Evolutionary conservation across 2,888 invertebrate species (phyloP).

Genomic region (Sclerodermus sp.): DNA sequence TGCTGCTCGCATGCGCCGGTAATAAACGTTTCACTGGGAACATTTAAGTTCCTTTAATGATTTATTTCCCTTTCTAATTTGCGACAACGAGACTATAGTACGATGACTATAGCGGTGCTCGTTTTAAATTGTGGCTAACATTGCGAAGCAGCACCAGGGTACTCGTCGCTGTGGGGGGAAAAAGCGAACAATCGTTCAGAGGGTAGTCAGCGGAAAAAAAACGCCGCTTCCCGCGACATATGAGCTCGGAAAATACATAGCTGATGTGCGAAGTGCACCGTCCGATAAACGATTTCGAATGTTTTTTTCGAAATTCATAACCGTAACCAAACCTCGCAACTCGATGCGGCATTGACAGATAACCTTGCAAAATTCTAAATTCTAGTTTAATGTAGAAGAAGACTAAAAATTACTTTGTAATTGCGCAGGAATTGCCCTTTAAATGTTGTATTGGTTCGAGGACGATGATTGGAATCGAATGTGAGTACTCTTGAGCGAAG

Average conservation of each 20-base stretch:
- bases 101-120: neutral
- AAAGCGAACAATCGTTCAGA: no score
- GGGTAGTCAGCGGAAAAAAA: no score
- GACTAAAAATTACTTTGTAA: no score
- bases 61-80: slow-evolving; percentile 22
- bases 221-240: neutral
- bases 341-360: slow-evolving; percentile 12
- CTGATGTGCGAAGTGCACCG: slow-evolving; percentile 20
- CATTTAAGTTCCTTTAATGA: slow-evolving; percentile 22
- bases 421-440: no score
- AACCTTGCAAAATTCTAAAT: slow-evolving; percentile 25
- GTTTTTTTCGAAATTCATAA: slow-evolving; percentile 7
- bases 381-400: slow-evolving; percentile 1
- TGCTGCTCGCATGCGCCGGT: neutral
- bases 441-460: no score
- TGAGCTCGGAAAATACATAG: slow-evolving; percentile 21
- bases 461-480: no score
- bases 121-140: neutral
- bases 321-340: slow-evolving; percentile 24
- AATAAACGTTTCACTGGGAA: slow-evolving; percentile 20
- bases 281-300: slow-evolving; percentile 17
- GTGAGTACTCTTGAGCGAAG: no score
- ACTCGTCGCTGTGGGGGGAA: no score
- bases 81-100: slow-evolving; percentile 4
- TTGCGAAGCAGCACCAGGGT: no score